Base-by-base conservation (phyloP, 2,888 invertebrate genomes). In the Anarsia innoxiella region DNA sequence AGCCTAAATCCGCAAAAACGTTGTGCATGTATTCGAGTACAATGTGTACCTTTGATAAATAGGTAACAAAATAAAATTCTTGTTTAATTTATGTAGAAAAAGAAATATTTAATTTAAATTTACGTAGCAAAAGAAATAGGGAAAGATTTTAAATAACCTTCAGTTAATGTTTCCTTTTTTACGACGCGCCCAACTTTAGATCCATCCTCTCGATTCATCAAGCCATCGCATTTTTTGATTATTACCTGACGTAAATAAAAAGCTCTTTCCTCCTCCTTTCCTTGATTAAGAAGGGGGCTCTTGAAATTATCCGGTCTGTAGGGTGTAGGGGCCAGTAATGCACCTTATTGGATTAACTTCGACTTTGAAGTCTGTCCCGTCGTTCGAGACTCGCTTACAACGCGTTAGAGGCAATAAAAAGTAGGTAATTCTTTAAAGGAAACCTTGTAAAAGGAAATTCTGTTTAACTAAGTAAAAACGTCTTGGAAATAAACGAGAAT, bases 271-370 rank as follows among this genome's bases (percentile, higher is more conserved):
- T 61, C 59, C 56, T 58, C 53, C 60, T 53, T 51, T 48, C 60
- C 58, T 68, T 82, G 79, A 82, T 80, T 77, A 80, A 68, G 65
- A 59, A 56, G 56, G 61, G 55, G 48, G 63, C 62, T 57, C 53
- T 59, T 54, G 56, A 69, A 77, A 75, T 77, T 73, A 76, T 73
- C 67, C 65, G 59, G 48, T 48, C 59, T 60, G 51, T 59, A 66
- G 61, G 23, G 6, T 19, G n/a, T 10, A 32, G 19, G 59, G 63
- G 61, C 58, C 62, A 60, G 67, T 65, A 66, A 71, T 66, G 73
- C 64, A 71, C 68, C 67, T 82, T 80, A 82, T 82, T 82, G 76
- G 78, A 82, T 79, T 79, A 79, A 65, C 60, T 57, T 42, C 37
- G 41, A 54, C 79, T 82, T 82, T 82, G 82, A 82, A 73, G 79